Base-by-base conservation (phyloP, 2,797 vertebrate genomes). In the Lepilemur ruficaudatus region DNA sequence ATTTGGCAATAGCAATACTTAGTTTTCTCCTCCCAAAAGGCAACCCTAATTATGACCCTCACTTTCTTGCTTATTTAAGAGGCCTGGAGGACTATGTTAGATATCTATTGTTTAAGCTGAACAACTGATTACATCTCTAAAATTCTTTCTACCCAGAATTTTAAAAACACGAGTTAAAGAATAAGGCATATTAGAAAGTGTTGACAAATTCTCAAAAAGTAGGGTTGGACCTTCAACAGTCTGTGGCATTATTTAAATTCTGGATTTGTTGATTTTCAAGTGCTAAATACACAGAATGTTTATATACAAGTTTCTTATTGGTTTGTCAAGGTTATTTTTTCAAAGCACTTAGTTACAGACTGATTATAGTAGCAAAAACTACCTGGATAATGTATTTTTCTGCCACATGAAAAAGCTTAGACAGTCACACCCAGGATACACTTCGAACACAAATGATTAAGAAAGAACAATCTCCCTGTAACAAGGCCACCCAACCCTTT, bases 211-310 rank as follows among this genome's bases (percentile, higher is more conserved):
- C 76, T 97, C 92, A 86, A 17, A 78, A 91, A 94, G 85, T 25
- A 82, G 55, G 92, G 55, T 87, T 94, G 92, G n/a, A 80, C 86
- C 97, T 98, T 96, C 89, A 98, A 98, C 72, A 98, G 88, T 97
- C 93, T 96, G 83, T 83, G 95, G 61, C 20, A 75, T 79, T 76
- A 20, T 80, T 20, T 3, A 72, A 98, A 83, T 88, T 92, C 67
- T 91, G 43, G 50, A 91, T 82, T 81, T 94, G 69, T 82, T 95
- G 80, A 69, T 93, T 85, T 97, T 96, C 83, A 93, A 95, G 95
- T 92, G 93, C 89, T 90, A 92, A 90, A 38, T 46, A 90, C 67
- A 91, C 28, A 79, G 50, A 92, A 88, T 81, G 48, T 72, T 89
- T 90, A 61, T 67, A 57, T 35, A n/a, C 82, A 96, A 41, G 46